Evolutionary conservation across 2,797 vertebrate species (phyloP).

Genomic region (Poeciliopsis infans): DNA sequence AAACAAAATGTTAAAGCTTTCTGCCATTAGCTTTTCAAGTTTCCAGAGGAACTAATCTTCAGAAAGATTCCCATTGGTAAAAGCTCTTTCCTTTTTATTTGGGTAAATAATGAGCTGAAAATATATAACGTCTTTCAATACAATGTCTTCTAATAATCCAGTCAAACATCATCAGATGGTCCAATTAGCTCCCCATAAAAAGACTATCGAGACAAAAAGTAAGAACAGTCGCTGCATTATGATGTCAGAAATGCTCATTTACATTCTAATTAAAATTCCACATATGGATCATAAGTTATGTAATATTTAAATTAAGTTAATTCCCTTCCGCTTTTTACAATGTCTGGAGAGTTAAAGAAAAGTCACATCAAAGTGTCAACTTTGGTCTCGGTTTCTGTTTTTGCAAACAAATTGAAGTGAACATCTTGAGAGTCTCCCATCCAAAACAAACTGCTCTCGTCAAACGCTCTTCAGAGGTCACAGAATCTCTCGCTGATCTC

Average conservation of each 20-base stretch:
- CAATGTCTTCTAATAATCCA: neutral
- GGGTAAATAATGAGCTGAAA: neutral
- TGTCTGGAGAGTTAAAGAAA: neutral
- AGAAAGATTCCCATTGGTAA: neutral
- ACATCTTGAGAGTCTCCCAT: neutral
- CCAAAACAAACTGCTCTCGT: neutral
- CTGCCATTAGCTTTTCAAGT: neutral
- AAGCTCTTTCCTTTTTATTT: neutral
- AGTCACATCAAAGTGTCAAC: neutral
- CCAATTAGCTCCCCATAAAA: neutral
- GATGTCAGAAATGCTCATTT: no score
- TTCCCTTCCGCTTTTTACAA: neutral
- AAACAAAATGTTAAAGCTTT: neutral
- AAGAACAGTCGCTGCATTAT: no score
- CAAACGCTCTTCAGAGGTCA: neutral
- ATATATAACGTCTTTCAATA: neutral
- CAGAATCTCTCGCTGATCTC: slow-evolving; percentile 83
- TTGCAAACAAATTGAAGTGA: neutral
- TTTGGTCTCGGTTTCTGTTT: neutral
- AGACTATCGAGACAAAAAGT: neutral
- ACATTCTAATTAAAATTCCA: neutral
- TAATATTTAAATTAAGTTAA: neutral
- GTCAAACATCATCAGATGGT: neutral
- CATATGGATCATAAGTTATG: neutral
- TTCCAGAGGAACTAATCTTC: neutral